phyloP scores from a whole-genome alignment of 2,797 vertebrate species.

The Malacoctenus gilli region DNA sequence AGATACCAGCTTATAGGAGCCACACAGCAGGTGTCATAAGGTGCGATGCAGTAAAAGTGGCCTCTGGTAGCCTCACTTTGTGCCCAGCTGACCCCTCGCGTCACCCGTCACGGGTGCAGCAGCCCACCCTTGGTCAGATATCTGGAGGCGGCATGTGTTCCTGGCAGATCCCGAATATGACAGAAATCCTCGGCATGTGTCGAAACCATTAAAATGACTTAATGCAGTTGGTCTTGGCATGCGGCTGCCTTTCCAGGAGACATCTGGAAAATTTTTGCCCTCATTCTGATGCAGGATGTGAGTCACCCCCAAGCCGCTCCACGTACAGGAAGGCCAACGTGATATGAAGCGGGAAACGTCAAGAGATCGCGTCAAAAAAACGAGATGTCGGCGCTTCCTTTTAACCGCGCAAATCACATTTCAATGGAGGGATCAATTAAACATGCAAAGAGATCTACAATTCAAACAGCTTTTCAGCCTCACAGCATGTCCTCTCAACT shows the following conservation, averaged over 20 bases:
- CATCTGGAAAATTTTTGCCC: conserved; percentile 34
- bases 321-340: conserved; percentile 22
- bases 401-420: conserved; percentile 8
- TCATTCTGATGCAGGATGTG: conserved; percentile 41
- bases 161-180: conserved; percentile 29
- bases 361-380: conserved; percentile 5
- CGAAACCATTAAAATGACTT: conserved; percentile 48
- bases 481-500: too few species aligned
- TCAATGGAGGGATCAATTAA: background rate
- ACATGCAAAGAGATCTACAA: background rate
- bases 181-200: conserved; percentile 48
- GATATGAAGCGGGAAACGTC: conserved; percentile 16
- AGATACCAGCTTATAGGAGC: background rate
- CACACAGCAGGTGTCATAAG: conserved; percentile 4
- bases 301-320: conserved; percentile 31
- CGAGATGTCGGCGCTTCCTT: background rate
- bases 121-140: conserved; percentile 21
- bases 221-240: conserved; percentile 36
- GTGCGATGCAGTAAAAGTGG: conserved; percentile 1
- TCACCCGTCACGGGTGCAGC: conserved; percentile 19
- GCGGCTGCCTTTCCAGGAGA: conserved; percentile 23
- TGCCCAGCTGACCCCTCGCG: background rate
- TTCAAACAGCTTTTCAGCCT: too few species aligned
- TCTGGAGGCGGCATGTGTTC: conserved; percentile 13
- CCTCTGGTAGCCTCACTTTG: background rate